These are phyloP conservation scores for Carposina sasakii DNA, from an alignment of 1,140 invertebrate genomes.

Conservation along the genomic window DNA sequence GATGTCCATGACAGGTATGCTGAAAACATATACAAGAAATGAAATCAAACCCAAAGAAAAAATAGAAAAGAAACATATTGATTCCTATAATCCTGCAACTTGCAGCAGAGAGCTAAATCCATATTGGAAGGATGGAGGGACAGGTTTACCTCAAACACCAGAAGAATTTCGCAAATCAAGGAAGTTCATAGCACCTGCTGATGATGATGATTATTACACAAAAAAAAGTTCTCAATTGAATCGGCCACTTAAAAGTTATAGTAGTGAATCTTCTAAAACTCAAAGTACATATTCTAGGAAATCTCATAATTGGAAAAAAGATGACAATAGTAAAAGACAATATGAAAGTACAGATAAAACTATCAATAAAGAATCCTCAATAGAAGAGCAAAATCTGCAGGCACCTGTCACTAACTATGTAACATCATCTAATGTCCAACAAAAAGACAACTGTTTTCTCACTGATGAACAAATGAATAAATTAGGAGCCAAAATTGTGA, in stretches of 20 bases:
- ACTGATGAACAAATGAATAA: slow-evolving; percentile 90
- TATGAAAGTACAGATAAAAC: slow-evolving; percentile 16
- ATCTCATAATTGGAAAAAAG: slow-evolving; percentile 19
- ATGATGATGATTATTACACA: slow-evolving; percentile 46
- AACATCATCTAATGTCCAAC: slow-evolving; percentile 6
- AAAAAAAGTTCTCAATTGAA: slow-evolving; percentile 18
- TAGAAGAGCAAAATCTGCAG: slow-evolving; percentile 6
- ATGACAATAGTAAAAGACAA: slow-evolving; percentile 41
- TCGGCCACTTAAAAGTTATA: neutral
- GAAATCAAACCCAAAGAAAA: slow-evolving; percentile 64
- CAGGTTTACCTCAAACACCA: slow-evolving; percentile 78
- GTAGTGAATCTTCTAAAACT: slow-evolving; percentile 3
- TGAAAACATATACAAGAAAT: slow-evolving; percentile 67
- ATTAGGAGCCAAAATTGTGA: slow-evolving; percentile 89
- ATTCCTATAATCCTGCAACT: slow-evolving; percentile 80
- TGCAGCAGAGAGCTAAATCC: slow-evolving; percentile 89
- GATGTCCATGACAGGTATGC: slow-evolving; percentile 72
- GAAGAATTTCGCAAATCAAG: slow-evolving; percentile 41
- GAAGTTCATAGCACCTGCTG: slow-evolving; percentile 62
- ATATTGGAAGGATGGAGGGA: slow-evolving; percentile 92
- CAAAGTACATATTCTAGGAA: slow-evolving; percentile 14
- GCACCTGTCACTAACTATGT: neutral
- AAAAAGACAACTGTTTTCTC: slow-evolving; percentile 50
- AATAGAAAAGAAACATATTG: slow-evolving; percentile 72
- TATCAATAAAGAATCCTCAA: slow-evolving; percentile 11